These are phyloP conservation scores for Lagodon rhomboides DNA, from an alignment of 2,797 vertebrate species.

Conservation along the genomic window DNA sequence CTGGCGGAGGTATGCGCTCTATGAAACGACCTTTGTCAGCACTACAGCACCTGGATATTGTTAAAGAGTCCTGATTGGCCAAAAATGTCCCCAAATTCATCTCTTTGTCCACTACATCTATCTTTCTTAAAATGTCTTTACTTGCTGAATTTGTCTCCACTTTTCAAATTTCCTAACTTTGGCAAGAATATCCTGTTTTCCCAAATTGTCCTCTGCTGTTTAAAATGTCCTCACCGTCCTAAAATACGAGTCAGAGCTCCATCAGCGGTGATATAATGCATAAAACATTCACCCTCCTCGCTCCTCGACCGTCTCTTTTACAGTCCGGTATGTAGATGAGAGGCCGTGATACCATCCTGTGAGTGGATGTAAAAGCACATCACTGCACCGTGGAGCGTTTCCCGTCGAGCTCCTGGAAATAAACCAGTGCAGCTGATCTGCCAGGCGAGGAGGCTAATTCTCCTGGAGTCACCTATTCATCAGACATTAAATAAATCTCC, in stretches of 20 bases:
- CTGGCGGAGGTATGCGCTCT: too few species aligned
- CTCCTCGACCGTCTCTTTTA: neutral
- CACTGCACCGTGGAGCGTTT: slow-evolving; percentile 9
- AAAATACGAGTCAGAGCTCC: neutral
- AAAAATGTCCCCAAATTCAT: too few species aligned
- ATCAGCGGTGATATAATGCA: neutral
- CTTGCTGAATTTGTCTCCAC: neutral
- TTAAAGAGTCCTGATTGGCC: too few species aligned
- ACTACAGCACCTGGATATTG: too few species aligned
- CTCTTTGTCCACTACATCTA: too few species aligned
- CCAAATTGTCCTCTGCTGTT: neutral
- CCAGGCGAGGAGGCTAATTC: slow-evolving; percentile 36
- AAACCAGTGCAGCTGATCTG: slow-evolving; percentile 49
- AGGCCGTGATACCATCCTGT: slow-evolving; percentile 3
- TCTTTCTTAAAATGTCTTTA: neutral
- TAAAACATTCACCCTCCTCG: too few species aligned
- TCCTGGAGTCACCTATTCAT: slow-evolving; percentile 57
- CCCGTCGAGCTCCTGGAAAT: slow-evolving; percentile 28
- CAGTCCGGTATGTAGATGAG: slow-evolving; percentile 2
- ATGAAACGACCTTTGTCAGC: too few species aligned
- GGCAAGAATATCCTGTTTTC: neutral
- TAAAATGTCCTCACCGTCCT: neutral
- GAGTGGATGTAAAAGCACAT: slow-evolving; percentile 2
- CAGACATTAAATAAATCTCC: slow-evolving; percentile 71
- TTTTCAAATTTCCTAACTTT: neutral